Conservation (phyloP, 2,888 invertebrate genomes). For the Diplazon laetatorius region DNA sequence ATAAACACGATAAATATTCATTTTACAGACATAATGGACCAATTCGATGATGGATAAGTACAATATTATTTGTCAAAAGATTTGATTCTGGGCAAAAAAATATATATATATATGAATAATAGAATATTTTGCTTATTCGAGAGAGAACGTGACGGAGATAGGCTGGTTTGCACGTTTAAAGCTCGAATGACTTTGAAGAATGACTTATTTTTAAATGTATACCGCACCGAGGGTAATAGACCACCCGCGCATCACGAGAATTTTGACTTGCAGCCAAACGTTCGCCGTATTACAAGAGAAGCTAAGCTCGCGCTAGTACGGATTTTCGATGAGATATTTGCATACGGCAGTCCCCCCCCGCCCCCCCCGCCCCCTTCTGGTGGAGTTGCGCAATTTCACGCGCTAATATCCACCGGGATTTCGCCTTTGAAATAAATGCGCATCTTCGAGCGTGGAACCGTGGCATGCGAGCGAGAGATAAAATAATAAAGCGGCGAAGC, state of each 20-base stretch:
- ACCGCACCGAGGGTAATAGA: conserved; percentile 4
- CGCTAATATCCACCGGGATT: conserved; percentile 53
- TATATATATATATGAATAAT: too few species aligned
- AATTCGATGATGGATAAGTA: neutral
- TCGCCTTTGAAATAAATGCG: conserved; percentile 29
- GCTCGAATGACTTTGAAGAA: conserved; percentile 55
- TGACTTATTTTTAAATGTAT: conserved; percentile 49
- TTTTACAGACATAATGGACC: neutral
- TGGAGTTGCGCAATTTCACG: conserved; percentile 51
- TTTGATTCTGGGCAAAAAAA: neutral
- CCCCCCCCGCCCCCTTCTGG: too few species aligned
- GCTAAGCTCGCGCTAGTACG: conserved; percentile 19
- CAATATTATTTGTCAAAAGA: neutral
- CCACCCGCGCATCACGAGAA: conserved; percentile 47
- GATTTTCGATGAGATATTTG: conserved; percentile 62
- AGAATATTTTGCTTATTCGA: neutral
- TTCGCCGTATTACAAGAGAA: conserved; percentile 29
- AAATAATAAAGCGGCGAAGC: conserved; percentile 7
- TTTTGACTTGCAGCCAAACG: conserved; percentile 56
- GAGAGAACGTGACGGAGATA: neutral
- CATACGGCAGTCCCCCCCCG: conserved; percentile 20
- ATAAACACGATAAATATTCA: neutral
- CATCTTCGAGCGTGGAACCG: conserved; percentile 14
- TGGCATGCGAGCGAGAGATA: neutral
- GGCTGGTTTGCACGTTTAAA: neutral